Conservation (phyloP, 1,140 invertebrate genomes). For the Lucilia sericata region DNA sequence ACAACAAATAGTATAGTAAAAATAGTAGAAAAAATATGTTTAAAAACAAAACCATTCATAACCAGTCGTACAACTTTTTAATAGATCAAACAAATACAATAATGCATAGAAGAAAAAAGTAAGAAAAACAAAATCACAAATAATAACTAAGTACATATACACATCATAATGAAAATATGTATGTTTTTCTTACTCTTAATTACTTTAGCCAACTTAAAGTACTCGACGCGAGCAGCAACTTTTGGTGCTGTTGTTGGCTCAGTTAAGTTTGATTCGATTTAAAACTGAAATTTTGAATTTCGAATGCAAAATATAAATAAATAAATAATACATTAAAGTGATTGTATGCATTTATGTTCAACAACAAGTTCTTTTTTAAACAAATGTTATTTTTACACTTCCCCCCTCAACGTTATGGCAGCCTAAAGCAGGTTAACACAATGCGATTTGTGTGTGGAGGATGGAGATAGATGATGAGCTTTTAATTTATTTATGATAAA, state of each 20-base stretch:
- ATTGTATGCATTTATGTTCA: neutral
- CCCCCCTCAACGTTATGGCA: too few species aligned
- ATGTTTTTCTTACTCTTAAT: neutral
- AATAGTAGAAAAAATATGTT: neutral
- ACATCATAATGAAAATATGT: conserved; percentile 1
- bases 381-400: neutral
- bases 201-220: neutral
- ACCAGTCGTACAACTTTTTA: conserved; percentile 26
- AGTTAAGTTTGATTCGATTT: too few species aligned
- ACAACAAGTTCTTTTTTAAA: neutral
- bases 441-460: too few species aligned
- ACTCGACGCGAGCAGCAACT: too few species aligned
- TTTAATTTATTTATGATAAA: too few species aligned
- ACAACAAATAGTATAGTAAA: neutral
- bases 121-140: neutral
- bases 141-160: too few species aligned
- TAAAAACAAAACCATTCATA: neutral
- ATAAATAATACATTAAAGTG: too few species aligned
- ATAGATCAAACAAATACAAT: conserved; percentile 13
- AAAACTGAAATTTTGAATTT: too few species aligned
- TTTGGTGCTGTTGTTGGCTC: too few species aligned
- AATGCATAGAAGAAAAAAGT: neutral
- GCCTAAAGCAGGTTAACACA: too few species aligned
- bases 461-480: too few species aligned
- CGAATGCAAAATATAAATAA: too few species aligned